Evolutionary conservation across 2,888 invertebrate genomes (phyloP).

Genomic region (Heliconius hortense): DNA sequence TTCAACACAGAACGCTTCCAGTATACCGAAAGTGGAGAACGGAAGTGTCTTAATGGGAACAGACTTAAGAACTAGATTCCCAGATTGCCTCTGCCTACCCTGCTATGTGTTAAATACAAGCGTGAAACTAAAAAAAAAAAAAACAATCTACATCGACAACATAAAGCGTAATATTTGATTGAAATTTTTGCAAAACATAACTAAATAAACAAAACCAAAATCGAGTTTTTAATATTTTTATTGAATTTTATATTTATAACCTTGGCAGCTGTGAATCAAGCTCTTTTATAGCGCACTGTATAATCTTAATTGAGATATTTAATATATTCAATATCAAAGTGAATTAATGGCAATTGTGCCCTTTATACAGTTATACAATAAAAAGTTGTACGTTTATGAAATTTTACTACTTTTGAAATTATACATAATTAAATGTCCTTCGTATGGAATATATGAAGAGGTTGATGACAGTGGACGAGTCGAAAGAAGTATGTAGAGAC

Average conservation of each 20-base stretch:
- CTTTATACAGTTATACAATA: background rate
- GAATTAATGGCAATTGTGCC: background rate
- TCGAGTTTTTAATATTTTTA: background rate
- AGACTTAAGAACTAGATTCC: no score
- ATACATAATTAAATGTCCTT: background rate
- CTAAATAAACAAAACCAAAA: background rate
- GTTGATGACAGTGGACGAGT: no score
- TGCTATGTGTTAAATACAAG: no score
- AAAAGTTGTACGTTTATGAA: background rate
- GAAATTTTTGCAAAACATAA: background rate
- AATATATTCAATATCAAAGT: background rate
- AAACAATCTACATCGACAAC: background rate
- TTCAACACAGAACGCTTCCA: no score
- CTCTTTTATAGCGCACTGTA: conserved; percentile 13
- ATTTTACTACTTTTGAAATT: background rate
- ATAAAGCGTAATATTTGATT: background rate
- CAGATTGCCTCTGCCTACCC: no score
- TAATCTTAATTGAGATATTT: conserved; percentile 5
- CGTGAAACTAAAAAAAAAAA: background rate
- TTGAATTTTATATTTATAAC: conserved; percentile 20
- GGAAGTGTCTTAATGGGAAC: no score
- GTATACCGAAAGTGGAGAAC: no score
- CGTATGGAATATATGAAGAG: no score
- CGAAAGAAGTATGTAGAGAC: no score
- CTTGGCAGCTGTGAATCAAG: conserved; percentile 16